Conservation (phyloP, 1,140 invertebrate genomes). For the Drosophila seguyi region DNA sequence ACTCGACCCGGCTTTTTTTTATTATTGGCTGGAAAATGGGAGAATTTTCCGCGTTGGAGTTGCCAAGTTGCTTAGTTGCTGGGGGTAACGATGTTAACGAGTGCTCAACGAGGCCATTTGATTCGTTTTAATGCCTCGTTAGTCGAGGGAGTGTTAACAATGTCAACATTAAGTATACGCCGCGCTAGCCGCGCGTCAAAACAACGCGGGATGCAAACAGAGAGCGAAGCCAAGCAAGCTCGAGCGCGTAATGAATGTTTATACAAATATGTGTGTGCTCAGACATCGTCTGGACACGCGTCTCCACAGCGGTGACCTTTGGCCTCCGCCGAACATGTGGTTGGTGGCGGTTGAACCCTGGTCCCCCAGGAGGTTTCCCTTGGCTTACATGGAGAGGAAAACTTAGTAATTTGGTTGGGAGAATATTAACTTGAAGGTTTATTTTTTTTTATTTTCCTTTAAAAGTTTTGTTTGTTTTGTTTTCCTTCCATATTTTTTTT, state of each 20-base stretch:
- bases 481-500: too few relatives aligned
- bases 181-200: conserved; percentile 36
- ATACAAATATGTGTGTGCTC: conserved; percentile 43
- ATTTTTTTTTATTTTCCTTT: too few relatives aligned
- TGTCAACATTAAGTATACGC: conserved; percentile 64
- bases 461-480: too few relatives aligned
- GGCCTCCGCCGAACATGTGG: conserved; percentile 16
- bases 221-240: conserved; percentile 45
- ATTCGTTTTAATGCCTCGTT: conserved; percentile 40
- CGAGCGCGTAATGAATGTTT: conserved; percentile 45
- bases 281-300: conserved; percentile 38
- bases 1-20: conserved; percentile 37
- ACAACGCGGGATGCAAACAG: conserved; percentile 27
- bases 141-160: conserved; percentile 26
- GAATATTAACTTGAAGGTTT: neutral
- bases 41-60: conserved; percentile 7
- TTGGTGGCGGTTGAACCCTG: conserved; percentile 4
- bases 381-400: neutral
- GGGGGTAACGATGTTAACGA: conserved; percentile 35
- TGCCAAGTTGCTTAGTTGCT: conserved; percentile 5
- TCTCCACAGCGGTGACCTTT: conserved; percentile 43
- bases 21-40: conserved; percentile 19
- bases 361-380: conserved; percentile 12
- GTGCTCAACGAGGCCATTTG: conserved; percentile 48
- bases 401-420: too few relatives aligned